These are phyloP conservation scores for Diphyllodes magnificus DNA, from an alignment of 2,113 vertebrate species.

Conservation along the genomic window DNA sequence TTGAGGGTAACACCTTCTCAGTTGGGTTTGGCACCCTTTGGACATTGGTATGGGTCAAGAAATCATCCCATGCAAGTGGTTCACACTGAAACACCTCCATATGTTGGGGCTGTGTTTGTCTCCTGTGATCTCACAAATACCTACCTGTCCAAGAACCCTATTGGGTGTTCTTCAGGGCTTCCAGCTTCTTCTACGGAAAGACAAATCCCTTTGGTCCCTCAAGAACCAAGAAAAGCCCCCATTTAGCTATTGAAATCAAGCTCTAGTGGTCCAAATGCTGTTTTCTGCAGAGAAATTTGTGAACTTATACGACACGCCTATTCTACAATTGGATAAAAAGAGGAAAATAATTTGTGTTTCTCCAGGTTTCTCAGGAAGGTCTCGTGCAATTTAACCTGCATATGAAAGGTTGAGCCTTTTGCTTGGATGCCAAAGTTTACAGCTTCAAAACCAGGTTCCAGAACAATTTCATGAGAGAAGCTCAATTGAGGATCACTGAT, in stretches of 20 bases:
- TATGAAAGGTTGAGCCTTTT: background rate
- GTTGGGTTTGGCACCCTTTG: rapidly evolving
- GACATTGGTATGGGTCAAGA: background rate
- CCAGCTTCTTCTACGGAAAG: rapidly evolving
- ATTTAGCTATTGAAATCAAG: background rate
- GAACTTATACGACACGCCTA: rapidly evolving
- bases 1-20: background rate
- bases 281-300: background rate
- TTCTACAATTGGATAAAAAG: background rate
- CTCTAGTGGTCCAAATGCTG: rapidly evolving
- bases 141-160: background rate
- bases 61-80: background rate
- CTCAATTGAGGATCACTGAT: rapidly evolving
- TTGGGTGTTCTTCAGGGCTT: background rate
- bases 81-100: background rate
- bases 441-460: background rate
- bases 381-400: rapidly evolving
- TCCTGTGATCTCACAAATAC: background rate
- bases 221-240: background rate
- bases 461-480: background rate
- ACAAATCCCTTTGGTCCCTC: background rate
- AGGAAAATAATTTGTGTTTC: background rate
- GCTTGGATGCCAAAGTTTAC: background rate
- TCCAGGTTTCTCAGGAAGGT: background rate
- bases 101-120: background rate